Base-by-base conservation (phyloP, 2,113 vertebrate species). In the Macquaria ambigua region DNA sequence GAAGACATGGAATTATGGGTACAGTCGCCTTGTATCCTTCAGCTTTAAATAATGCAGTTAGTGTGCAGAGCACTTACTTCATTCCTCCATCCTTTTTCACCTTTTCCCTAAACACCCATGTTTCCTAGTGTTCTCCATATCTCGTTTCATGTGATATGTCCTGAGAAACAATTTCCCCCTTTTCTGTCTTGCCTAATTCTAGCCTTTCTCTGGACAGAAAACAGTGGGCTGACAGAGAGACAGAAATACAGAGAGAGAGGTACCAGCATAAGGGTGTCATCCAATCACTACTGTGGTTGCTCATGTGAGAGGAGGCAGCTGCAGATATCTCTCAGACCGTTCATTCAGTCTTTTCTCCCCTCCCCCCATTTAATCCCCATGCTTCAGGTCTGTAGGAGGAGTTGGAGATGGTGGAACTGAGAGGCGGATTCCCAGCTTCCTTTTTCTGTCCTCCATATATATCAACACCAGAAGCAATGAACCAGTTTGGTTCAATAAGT, bases 361-460 rank as follows among this genome's bases (percentile, higher is more conserved):
- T 94, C 94, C 94, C 94, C 92, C 94, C 93, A 93, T 90, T 86
- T 88, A 93, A 93, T 93, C 85, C 89, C 82, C 74, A 70, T 79
- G 87, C 86, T 90, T 91, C 90, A 92, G 90, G 91, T 93, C 90
- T 90, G 75, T 81, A 81, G 78, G 77, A 89, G 86, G 91, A 90
- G 86, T 89, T 90, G 85, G 87, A 87, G 82, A 87, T 82, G 81
- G 79, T 87, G 73, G 85, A 92, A 80, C 74, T 48, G 79, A 81
- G 78, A 85, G 84, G 66, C 56, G 31, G 69, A 34, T 89, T 87
- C 77, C 74, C 58, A 86, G 55, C 69, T 83, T 74, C 18, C 74
- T 69, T 81, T 84, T 37, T 58, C 77, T 69, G 56, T 37, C 67
- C 70, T 88, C 80, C 62, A 79, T 80, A 43, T 41, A 80, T 80